A percentile compares a stretch with the other conserved stretches of the same genome.
phyloP scores from a whole-genome alignment of 2,888 invertebrate genomes.

The Micoletzkya japonica region DNA sequence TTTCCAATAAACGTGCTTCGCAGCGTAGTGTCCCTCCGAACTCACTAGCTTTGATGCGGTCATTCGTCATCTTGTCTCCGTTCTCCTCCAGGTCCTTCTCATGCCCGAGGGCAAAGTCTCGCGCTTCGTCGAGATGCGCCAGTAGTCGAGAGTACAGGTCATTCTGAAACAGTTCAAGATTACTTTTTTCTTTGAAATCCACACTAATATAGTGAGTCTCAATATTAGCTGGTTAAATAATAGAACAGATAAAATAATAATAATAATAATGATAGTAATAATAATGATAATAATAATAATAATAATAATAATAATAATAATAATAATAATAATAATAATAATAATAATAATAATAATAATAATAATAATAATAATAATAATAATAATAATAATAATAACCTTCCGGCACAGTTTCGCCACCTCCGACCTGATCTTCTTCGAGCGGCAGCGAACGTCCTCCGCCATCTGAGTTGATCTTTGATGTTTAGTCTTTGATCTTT shows the following conservation, averaged over 20 bases:
- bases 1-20: background rate
- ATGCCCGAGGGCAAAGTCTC: conserved; percentile 33
- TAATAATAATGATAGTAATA: no score
- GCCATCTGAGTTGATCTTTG: conserved; percentile 28
- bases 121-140: conserved; percentile 35
- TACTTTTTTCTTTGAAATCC: no score
- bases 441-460: conserved; percentile 43
- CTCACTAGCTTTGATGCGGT: conserved; percentile 42
- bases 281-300: no score
- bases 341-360: no score
- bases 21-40: no score
- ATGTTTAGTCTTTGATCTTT: no score
- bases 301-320: no score
- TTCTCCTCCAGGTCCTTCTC: conserved; percentile 38
- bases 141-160: conserved; percentile 35
- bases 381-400: conserved; percentile 29
- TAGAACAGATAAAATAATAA: no score
- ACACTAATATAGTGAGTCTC: no score
- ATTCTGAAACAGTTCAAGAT: conserved; percentile 26
- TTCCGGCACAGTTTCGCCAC: conserved; percentile 39
- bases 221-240: no score
- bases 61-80: conserved; percentile 36
- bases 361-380: no score
- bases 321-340: no score
- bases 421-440: conserved; percentile 44